Base-by-base conservation (phyloP, 2,797 vertebrate genomes). In the Apogon hyalosoma region DNA sequence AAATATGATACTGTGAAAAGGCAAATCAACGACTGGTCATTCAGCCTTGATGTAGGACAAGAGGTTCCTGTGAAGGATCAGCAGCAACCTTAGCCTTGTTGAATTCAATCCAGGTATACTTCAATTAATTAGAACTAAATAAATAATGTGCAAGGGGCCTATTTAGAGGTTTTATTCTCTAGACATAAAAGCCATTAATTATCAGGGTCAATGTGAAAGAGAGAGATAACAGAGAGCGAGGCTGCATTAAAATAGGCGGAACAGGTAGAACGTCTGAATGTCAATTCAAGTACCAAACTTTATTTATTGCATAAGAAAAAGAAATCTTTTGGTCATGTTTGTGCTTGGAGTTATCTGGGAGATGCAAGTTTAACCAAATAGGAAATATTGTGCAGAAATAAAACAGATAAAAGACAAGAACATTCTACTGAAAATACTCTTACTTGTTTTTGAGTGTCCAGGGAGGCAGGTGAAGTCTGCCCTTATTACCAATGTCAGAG, bases 401-500 rank as follows among this genome's bases (percentile, higher is more conserved):
- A 87, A 85, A 78, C 71, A 86, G 83, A 77, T 61, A 83, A 73
- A 84, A 75, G 60, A 69, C 51, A 31, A 59, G 53, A 71, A 81
- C 49, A 74, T 71, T 75, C 54, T 61, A 65, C 63, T 70, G 77
- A 79, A 88, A 91, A 92, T 89, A 81, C 72, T 92, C 89, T 90
- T 88, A 77, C 86, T 92, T 94, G 91, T 92, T 93, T 94, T 90
- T 89, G 87, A 90, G 79, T 79, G 88, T 92, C 91, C 81, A 76
- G 75, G 80, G 75, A 92, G 88, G 87, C 91, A 94, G 93, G 93
- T 94, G 91, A 94, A 90, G 92, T 92, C 91, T 95, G 90, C 92
- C 93, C 93, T 94, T 97, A 96, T 97, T 96, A 96, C 96, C 95
- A 95, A 94, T 96, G 96, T 97, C 94, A 94, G 91, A 87, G 91